Base-by-base conservation (phyloP, 2,888 invertebrate species). In the Laothoe populi region DNA sequence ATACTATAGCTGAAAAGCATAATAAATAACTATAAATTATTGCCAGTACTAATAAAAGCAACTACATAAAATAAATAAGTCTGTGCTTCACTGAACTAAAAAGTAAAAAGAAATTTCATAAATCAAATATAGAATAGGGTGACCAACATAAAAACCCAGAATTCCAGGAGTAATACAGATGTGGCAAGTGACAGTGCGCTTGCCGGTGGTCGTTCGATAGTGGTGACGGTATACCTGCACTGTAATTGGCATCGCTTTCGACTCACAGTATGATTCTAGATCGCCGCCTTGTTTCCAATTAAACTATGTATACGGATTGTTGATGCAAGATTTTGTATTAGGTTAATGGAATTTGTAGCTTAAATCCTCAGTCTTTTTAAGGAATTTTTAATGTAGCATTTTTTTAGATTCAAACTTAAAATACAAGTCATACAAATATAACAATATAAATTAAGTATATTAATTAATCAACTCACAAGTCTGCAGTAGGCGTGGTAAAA, bases 191-290 rank as follows among this genome's bases (percentile, higher is more conserved):
- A 35, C 35, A 31, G 49, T 35, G 19, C 16, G 35, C 0, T 44
- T 10, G 19, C 35, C 10, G 35, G 35, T 53, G 35, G 53, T 53
- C 31, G 49, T 11, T 11, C 31, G 16, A 26, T 8, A 1, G 44
- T 44, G 16, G 42, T 42, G 16, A 24, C 53, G 46, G 46, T 46
- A 24, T 66, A 68, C 63, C 69, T 66, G 67, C 64, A 76, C 70
- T 75, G 82, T 88, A 88, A 88, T 88, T 88, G 87, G 84, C 81
- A 77, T 80, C 82, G 84, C 84, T 87, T 86, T 87, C 87, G 86
- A 83, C 58, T 86, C 85, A 83, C 59, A 16, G 35, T 35, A 24
- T 46, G 46, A 46, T 42, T 69, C 69, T 53, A 53, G 35, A 53
- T 53, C 53, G 13, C 11, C 23, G 19, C 31, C 53, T 53, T 53